Evolutionary conservation across 1,140 invertebrate species (phyloP), one percentile per base, ranked within the genome.

Genomic region (Steinernema feltiae): DNA sequence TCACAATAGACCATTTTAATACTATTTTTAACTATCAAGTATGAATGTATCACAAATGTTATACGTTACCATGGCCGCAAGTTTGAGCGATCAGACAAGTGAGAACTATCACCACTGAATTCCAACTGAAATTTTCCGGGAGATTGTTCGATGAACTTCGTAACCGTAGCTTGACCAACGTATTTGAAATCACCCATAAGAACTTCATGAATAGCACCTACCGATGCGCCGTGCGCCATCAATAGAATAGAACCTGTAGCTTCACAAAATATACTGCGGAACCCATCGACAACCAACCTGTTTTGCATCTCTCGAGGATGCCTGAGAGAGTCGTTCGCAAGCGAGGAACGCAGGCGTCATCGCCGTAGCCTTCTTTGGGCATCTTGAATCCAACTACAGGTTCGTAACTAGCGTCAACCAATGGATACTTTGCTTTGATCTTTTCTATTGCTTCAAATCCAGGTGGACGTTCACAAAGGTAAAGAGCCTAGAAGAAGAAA

Each of bases 401-500:
- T 2, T 48, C 24, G 73, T 84, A 84, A 21, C 75, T 75, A 15
- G 24, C 18, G 69, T 84, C 83, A 31, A 86, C 72, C 0, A 78
- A 31, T 15, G 72, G 70, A 46, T 82, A 84, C 35, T 81, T 78
- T 30, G 83, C 74, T 24, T 70, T 76, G 31, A 84, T 53, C 21
- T 83, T 63, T 17, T 76, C 35, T 1, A 73, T 32, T 27, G 74
- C 74, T 76, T 81, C 79, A 69, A 79, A 80, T 70, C 82, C 77
- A 15, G 83, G 84, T 3, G 83, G 85, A 24, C 79, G 83, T 72
- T 85, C 80, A 63, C 83, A 84, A 1, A 84, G 76, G 69, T 84
- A 84, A 12, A 84, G 69, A 30, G 85, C 85, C 76, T 82, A n/a
- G n/a, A n/a, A n/a, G 32, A 77, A 63, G 12, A 32, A 69, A 21